Evolutionary conservation across 2,888 invertebrate genomes (phyloP), one percentile per base, ranked within the genome.

Genomic region (Caenorhabditis plicata): DNA sequence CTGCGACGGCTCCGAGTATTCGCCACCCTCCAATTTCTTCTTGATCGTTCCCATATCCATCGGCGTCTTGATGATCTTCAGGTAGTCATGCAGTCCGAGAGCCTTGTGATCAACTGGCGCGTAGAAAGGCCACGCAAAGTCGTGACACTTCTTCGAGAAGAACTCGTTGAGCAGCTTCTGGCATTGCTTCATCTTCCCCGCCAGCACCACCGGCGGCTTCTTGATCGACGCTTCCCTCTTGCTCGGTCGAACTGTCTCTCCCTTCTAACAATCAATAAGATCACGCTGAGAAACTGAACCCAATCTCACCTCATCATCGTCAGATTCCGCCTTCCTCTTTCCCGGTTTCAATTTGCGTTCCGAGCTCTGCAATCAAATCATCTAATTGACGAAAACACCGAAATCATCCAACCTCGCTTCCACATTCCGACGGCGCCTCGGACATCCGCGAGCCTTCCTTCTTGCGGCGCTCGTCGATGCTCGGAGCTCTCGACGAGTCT

Each of bases 1-100:
- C 81, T 98, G 96, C 62, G 88, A 88, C 9, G 92, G 90, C 61
- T 89, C 89, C 82, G 89, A 89, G 83, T 98, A 98, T 80, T 92
- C 35, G 7, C 61, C 54, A 5, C 26, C 25, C 90, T 76, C 96
- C 90, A 98, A 90, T 86, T 95, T 96, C 81, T 87, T 87, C 85
- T 94, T 94, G 15, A 96, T 91, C 19, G 94, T 94, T 45, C 93
- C 91, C 81, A 98, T 87, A 85, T 98, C 98, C 96, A 98, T 98
- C 15, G 98, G 96, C 83, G 92, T 91, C 84, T 94, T 95, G 80
- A 98, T 95, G 80, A 98, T 93, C 81, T 84, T 92, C 85, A 94
- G 92, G 85, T 98, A 98, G 85, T 98, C 96, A 83, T 91, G 91
- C 73, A 98, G 87, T 44, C 91, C 91, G 61, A 96, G 85, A 76